Percentiles rank a stretch among this genome's conserved stretches.
phyloP scores from a whole-genome alignment of 2,113 vertebrate genomes.

The Rhineura floridana region DNA sequence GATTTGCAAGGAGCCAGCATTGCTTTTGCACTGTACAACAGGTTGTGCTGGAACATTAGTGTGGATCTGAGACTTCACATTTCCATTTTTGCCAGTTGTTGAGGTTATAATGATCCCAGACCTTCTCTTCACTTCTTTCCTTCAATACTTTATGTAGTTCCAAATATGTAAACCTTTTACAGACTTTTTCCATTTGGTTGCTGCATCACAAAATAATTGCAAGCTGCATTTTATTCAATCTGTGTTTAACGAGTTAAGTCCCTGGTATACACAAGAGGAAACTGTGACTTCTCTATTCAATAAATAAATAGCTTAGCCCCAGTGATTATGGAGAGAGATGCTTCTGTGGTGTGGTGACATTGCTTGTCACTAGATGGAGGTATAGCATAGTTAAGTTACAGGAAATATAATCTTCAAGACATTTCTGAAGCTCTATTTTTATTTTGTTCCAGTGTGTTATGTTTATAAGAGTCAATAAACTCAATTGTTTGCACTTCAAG shows the following conservation, averaged over 20 bases:
- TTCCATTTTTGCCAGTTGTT: not conserved
- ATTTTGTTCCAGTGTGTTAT: not conserved
- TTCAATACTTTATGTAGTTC: not conserved
- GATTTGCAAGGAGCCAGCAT: not conserved
- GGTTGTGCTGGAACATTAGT: not conserved
- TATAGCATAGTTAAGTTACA: constrained; percentile 55
- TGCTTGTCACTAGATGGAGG: constrained; percentile 67
- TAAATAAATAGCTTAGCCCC: not conserved
- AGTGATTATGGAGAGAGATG: not conserved
- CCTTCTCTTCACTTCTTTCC: not conserved
- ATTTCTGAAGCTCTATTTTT: constrained; percentile 13
- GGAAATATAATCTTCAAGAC: constrained; percentile 3
- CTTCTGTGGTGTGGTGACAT: constrained; percentile 30
- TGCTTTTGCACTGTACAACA: not conserved
- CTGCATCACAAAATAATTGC: not conserved
- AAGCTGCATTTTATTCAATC: not conserved
- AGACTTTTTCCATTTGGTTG: not conserved
- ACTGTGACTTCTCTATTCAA: not conserved
- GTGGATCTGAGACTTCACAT: not conserved
- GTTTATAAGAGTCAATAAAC: not conserved
- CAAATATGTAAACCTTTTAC: not conserved
- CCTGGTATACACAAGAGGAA: not conserved
- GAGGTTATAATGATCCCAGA: not conserved
- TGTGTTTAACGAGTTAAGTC: not conserved
- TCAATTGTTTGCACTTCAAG: constrained; percentile 1